Percentiles rank a stretch among this genome's conserved stretches.
Evolutionary conservation across 2,888 invertebrate species (phyloP).

Genomic region (Drosophila tripunctata): DNA sequence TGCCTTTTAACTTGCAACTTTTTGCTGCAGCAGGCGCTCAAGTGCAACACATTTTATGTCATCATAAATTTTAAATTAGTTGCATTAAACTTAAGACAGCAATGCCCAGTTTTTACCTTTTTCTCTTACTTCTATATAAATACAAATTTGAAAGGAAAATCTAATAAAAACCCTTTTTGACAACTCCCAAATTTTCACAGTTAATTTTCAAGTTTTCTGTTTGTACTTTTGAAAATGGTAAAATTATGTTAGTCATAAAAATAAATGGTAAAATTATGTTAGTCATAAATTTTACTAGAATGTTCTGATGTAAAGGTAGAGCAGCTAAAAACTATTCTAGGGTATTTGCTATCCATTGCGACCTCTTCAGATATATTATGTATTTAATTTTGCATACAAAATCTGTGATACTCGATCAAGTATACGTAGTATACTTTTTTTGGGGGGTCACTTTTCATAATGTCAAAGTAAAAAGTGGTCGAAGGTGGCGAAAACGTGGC

Average conservation of each 20-base stretch:
- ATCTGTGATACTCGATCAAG: background rate
- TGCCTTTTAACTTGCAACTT: constrained; percentile 45
- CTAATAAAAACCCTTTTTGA: no score
- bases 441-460: constrained; percentile 15
- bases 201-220: no score
- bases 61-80: constrained; percentile 75
- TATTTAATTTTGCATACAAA: background rate
- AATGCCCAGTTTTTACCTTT: background rate
- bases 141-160: no score
- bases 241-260: no score
- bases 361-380: no score
- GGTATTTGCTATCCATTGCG: no score
- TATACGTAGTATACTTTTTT: background rate
- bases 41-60: constrained; percentile 58
- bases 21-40: constrained; percentile 47
- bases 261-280: no score
- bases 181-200: no score
- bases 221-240: no score
- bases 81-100: constrained; percentile 30
- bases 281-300: no score
- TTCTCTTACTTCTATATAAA: background rate
- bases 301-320: no score
- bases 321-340: no score
- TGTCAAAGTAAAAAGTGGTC: constrained; percentile 33
- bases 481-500: constrained; percentile 2